Evolutionary conservation across 1,140 invertebrate species (phyloP), one percentile per base, ranked within the genome.

Genomic region (Calephelis nemesis): DNA sequence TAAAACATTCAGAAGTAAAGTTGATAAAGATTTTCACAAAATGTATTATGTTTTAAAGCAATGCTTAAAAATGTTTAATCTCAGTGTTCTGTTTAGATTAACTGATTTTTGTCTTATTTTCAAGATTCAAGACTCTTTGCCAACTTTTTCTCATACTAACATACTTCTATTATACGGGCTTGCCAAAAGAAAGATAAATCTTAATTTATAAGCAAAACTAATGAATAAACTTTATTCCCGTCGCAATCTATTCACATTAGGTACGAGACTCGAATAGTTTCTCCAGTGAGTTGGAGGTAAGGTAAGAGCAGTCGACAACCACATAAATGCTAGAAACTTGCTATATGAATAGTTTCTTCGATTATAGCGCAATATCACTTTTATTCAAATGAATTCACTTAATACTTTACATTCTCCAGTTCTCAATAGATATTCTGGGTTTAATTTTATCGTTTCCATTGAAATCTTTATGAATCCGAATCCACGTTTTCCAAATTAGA

Each of bases 401-500:
- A 45, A 42, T 47, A 47, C 65, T 67, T 67, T 54, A 67, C 42
- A 45, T 7, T 49, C n/a, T 48, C 45, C 15, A 63, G 12, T 50
- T 60, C 30, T 12, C 54, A 12, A 11, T 45, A 40, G 15, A 52
- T 54, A 67, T 58, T 42, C 65, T 42, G 47, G 47, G 15, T 60
- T 67, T 60, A 67, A 67, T 67, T 67, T 60, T 60, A 67, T 60
- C 50, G 65, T 58, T 58, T 67, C 65, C 11, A 47, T 45, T 67
- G 40, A 63, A 74, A 74, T 74, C 60, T 48, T 71, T 74, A 74
- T 70, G 62, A 63, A 65, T 54, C 15, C 64, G 66, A 70, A 64
- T 60, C 62, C 74, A 72, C 71, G 72, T 72, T 74, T 76, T 74
- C 67, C 67, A 82, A 88, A 88, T 88, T 83, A 83, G 81, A 83